These are phyloP conservation scores for Sebastes trivittatus DNA, from an alignment of 2,797 vertebrate species.

Conservation along the genomic window DNA sequence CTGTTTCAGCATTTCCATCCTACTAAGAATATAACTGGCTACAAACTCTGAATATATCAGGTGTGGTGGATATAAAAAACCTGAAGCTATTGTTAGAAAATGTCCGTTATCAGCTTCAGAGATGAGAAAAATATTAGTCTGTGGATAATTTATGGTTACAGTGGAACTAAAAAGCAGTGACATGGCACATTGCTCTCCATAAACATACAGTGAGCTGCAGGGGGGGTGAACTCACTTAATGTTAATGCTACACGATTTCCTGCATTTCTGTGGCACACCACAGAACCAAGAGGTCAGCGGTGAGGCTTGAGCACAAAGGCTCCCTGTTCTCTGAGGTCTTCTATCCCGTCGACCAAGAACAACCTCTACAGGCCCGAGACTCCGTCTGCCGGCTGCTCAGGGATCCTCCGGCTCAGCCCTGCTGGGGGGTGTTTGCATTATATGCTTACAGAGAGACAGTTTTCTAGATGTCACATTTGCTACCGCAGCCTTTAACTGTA, in stretches of 20 bases:
- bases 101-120: neutral
- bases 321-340: constrained; percentile 40
- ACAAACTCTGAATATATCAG: neutral
- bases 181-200: constrained; percentile 46
- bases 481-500: neutral
- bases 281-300: constrained; percentile 18
- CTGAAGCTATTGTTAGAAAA: neutral
- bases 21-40: neutral
- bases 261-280: constrained; percentile 45
- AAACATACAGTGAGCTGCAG: constrained; percentile 54
- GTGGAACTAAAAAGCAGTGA: constrained; percentile 28
- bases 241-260: constrained; percentile 36
- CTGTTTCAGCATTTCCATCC: constrained; percentile 1
- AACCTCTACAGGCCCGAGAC: neutral
- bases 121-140: neutral
- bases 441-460: neutral
- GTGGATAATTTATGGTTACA: constrained; percentile 34
- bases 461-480: neutral
- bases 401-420: neutral
- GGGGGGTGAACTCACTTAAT: constrained; percentile 23
- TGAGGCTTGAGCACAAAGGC: constrained; percentile 45
- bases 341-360: constrained; percentile 9
- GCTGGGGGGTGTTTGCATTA: neutral
- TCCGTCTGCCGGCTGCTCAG: neutral
- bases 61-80: neutral